Conservation (phyloP, 2,113 vertebrate species). For the Lycaon pictus region DNA sequence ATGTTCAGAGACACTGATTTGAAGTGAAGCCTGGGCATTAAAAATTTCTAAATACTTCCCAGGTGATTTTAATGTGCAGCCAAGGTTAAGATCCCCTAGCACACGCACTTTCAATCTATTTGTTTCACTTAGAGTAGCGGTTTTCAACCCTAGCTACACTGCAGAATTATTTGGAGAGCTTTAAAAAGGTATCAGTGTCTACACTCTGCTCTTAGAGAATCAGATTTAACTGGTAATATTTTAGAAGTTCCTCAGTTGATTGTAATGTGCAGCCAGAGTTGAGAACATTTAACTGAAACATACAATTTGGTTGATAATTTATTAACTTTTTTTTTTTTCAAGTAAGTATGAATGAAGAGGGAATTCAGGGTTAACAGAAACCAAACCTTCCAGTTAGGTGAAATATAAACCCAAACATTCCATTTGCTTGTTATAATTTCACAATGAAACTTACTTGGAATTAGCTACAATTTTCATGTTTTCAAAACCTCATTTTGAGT, state of each 20-base stretch:
- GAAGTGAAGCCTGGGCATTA: neutral
- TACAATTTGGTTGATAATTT: neutral
- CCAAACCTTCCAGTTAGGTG: neutral
- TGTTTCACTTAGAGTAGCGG: neutral
- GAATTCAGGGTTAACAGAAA: neutral
- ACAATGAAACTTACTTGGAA: neutral
- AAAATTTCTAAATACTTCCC: neutral
- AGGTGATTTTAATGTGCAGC: neutral
- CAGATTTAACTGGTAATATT: neutral
- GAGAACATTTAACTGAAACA: neutral
- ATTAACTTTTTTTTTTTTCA: neutral
- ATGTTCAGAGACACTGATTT: neutral
- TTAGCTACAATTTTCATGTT: neutral
- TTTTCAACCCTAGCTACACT: neutral
- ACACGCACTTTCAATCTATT: neutral
- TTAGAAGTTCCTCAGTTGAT: neutral
- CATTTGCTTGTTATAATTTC: neutral
- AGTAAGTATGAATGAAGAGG: neutral
- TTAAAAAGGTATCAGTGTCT: neutral
- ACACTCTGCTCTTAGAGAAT: neutral
- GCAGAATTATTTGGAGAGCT: neutral
- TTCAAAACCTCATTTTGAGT: slow-evolving; percentile 30
- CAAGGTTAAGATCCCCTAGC: neutral
- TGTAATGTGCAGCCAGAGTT: neutral
- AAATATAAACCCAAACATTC: neutral